Base-by-base conservation (phyloP, 2,113 vertebrate genomes). In the Ictalurus punctatus region DNA sequence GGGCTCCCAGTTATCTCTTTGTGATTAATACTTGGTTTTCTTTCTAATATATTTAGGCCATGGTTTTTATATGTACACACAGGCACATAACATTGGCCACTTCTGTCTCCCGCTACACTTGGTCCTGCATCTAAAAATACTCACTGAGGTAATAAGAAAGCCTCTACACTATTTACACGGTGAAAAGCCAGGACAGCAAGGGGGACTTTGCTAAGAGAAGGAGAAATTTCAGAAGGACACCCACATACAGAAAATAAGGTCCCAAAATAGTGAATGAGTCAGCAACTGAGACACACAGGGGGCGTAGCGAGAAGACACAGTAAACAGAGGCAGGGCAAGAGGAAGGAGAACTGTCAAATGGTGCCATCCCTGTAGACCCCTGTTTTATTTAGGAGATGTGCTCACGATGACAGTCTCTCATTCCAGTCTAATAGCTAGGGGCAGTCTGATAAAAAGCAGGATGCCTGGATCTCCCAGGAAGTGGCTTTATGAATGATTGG, bases 111-210 rank as follows among this genome's bases (percentile, higher is more conserved):
- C 61, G 91, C 92, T 93, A 93, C 92, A 93, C 93, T 94, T 94
- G 92, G 94, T 93, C 16, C 93, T 93, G 90, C 63, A 88, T 93
- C 95, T 95, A 96, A 95, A 95, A 95, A 95, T 96, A 95, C 93
- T 89, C n/a, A 81, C 91, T 95, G 94, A 95, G 95, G 94, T 95
- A 94, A 95, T 94, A 93, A 92, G 93, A 95, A 95, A 94, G 94
- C 92, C 92, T 91, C 90, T 91, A 92, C 93, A 94, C 90, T 95
- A 94, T 95, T 95, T 95, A 95, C 95, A 94, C 94, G 95, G 93
- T 94, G 91, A 81, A 91, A 92, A 93, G 92, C 92, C 92, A 87
- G 90, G 56, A 82, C 80, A 83, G 74, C 63, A 90, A 93, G 82
- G 54, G 85, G 88, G 91, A 87, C 89, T 86, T 90, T 86, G 92